Evolutionary conservation across 2,797 vertebrate genomes (phyloP).

Genomic region (Nannoperca obscura): DNA sequence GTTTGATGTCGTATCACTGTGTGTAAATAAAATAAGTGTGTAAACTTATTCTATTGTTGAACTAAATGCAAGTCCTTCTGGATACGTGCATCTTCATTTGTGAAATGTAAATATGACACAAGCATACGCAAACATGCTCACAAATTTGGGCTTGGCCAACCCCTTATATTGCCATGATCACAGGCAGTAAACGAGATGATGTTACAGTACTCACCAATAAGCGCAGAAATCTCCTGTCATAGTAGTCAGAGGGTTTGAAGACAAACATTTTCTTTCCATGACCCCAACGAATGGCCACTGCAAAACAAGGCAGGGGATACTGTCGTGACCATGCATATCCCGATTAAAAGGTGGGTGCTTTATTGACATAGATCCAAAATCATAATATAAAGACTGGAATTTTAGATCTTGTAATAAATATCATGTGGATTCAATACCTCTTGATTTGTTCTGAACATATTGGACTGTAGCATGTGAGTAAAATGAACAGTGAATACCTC

Average conservation of each 20-base stretch:
- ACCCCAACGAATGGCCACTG: slow-evolving; percentile 91
- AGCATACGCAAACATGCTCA: not conserved
- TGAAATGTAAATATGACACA: not conserved
- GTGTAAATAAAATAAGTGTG: not conserved
- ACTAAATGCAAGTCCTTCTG: not conserved
- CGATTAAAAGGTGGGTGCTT: not conserved
- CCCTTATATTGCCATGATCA: not conserved
- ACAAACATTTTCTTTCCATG: slow-evolving; percentile 93
- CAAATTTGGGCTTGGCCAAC: not conserved
- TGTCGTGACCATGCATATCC: not conserved
- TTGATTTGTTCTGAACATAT: not conserved
- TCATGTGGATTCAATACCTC: not conserved
- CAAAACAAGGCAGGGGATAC: slow-evolving; percentile 53
- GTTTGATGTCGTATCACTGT: not conserved
- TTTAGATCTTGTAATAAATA: not conserved
- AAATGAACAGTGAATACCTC: not conserved
- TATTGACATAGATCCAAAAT: not conserved
- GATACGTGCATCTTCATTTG: not conserved
- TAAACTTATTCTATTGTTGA: not conserved
- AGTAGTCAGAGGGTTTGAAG: slow-evolving; percentile 88
- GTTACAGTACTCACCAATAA: slow-evolving; percentile 86
- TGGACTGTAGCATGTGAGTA: not conserved
- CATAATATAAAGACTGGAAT: not conserved
- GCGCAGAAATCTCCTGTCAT: slow-evolving; percentile 90
- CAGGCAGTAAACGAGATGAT: not conserved